A percentile compares a stretch with the other conserved stretches of the same genome.
Conservation (phyloP, 2,888 invertebrate species). For the Pseudoips prasinana region DNA sequence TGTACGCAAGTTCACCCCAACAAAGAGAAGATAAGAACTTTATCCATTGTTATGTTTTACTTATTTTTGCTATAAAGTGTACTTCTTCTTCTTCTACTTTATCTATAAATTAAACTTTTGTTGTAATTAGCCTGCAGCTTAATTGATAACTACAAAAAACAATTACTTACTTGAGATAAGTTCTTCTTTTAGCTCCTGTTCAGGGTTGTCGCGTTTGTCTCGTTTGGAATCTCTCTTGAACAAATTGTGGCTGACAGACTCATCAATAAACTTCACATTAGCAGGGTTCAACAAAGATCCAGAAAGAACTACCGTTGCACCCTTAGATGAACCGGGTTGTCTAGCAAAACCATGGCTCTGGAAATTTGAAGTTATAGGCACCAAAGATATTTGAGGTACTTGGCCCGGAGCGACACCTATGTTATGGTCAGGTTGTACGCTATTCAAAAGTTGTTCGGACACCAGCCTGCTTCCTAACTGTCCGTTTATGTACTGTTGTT, state of each 20-base stretch:
- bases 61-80: too few species aligned
- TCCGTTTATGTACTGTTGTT: slow-evolving; percentile 84
- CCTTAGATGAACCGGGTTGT: slow-evolving; percentile 55
- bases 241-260: slow-evolving; percentile 67
- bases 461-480: slow-evolving; percentile 83
- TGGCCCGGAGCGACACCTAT: slow-evolving; percentile 27
- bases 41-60: too few species aligned
- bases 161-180: slow-evolving; percentile 44
- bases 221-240: slow-evolving; percentile 77
- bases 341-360: slow-evolving; percentile 30
- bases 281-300: slow-evolving; percentile 79
- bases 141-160: too few species aligned
- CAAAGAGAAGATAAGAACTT: too few species aligned
- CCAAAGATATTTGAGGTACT: slow-evolving; percentile 38
- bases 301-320: slow-evolving; percentile 60
- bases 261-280: slow-evolving; percentile 84
- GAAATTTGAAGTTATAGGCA: slow-evolving; percentile 32
- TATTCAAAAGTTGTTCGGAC: slow-evolving; percentile 79
- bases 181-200: slow-evolving; percentile 61
- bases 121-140: too few species aligned
- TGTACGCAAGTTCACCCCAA: too few species aligned
- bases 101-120: too few species aligned
- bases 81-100: too few species aligned
- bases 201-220: slow-evolving; percentile 75
- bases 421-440: slow-evolving; percentile 45